Evolutionary conservation across 2,113 vertebrate genomes (phyloP), one percentile per base, ranked within the genome.

Genomic region (Rhinichthys klamathensis): DNA sequence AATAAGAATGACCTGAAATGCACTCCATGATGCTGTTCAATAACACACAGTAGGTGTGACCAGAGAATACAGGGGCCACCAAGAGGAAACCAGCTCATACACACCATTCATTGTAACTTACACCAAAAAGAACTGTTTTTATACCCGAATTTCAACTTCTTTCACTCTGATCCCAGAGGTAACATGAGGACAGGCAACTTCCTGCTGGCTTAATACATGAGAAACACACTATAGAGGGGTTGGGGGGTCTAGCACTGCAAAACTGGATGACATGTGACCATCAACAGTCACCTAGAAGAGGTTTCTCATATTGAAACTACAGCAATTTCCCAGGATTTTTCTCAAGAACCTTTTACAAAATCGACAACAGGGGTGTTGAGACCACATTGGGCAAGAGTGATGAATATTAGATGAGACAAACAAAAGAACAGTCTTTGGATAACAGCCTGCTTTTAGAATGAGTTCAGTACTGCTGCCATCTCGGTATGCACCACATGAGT

Each of bases 81-180:
- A 4, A 65, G n/a, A 27, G 38, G 38, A 65, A 63, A 35, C 8
- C 2, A 16, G 49, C 30, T 54, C 21, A 32, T 35, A 77, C 7
- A 77, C 67, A 49, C 51, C 51, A 74, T 74, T 73, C 16, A 80
- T 21, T 80, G 38, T 63, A 80, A 80, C 38, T 44, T 21, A 65
- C 9, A 63, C 78, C 32, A 80, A n/a, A 30, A 80, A 38, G 21
- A 61, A 80, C 46, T 30, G 58, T 80, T 80, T 80, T 80, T 58
- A 80, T 63, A 46, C 38, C 38, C 16, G 0, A 38, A 58, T 23
- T 38, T 32, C 23, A 25, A 21, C 56, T 63, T 46, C 58, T 63
- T 63, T 80, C 11, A 35, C 32, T 38, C 54, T 38, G 76, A 61
- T 41, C 30, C 23, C 30, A 61, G 32, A 25, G 32, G 32, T 79